Evolutionary conservation across 37 sponge, comb jelly and placozoan genomes (phyloP), one percentile per base, ranked within the genome.

Genomic region (Chondrilla cf. caribensis): DNA sequence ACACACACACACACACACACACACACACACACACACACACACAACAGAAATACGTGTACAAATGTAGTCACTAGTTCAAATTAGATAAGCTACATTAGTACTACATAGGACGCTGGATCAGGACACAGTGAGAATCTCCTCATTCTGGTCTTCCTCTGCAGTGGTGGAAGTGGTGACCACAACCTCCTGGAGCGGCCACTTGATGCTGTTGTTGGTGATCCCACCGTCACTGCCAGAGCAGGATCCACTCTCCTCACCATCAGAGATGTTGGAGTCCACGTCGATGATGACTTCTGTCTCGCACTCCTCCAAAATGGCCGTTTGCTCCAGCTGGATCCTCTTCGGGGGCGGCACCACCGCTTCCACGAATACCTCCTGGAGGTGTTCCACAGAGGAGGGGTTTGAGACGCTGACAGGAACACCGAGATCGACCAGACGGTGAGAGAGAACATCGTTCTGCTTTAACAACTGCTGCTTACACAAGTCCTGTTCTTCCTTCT

Each of bases 161-260:
- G n/a, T n/a, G n/a, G n/a, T n/a, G n/a, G n/a, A n/a, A n/a, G 70
- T 68, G 2, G 37, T 33, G 19, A 68, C 70, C 19, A 35, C 70
- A 15, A 68, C 37, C 70, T 68, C 70, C 70, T 68, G 70, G 2
- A 68, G 35, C 2, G 70, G 70, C 70, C 70, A 68, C 70, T 68
- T 68, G 70, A 68, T 33, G 7, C 7, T 68, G 17, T 11, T 55
- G 70, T 28, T 68, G 35, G 36, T 35, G 26, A 68, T 68, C 7
- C 70, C 70, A 2, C 70, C 70, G 7, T 68, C 70, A 15, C 70
- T 68, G 5, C 70, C 70, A 11, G 70, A 68, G 35, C 70, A 68
- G 33, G 70, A 68, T 2, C 70, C 32, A 15, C 70, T 68, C 3
- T 68, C 70, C 37, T 68, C 70, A 19, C 17, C 57, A 55, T 55